phyloP scores from a whole-genome alignment of 2,113 vertebrate species.

The human region GRCh38 chr4:65609001-65609500 shows the following conservation, averaged over 20 bases:
- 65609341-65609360: conserved; percentile 57
- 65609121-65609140: background rate
- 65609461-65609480: conserved; percentile 35
- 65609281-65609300: background rate
- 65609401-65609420: conserved; percentile 55
- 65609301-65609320: background rate
- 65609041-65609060: background rate
- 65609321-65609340: conserved; percentile 35
- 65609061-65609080: background rate
- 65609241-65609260: conserved; percentile 30
- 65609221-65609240: background rate
- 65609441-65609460: conserved; percentile 33
- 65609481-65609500: conserved; percentile 49
- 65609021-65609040: background rate
- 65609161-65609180: conserved; percentile 8
- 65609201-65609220: conserved; percentile 25
- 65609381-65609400: conserved; percentile 62
- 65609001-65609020: background rate
- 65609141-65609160: background rate
- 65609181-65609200: background rate
- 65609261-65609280: conserved; percentile 21
- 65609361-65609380: background rate
- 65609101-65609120: background rate
- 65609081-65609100: background rate
- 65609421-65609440: conserved; percentile 45